Percentiles rank a stretch among this genome's conserved stretches.
phyloP scores from a whole-genome alignment of 2,113 vertebrate genomes.

The Hyla sarda region DNA sequence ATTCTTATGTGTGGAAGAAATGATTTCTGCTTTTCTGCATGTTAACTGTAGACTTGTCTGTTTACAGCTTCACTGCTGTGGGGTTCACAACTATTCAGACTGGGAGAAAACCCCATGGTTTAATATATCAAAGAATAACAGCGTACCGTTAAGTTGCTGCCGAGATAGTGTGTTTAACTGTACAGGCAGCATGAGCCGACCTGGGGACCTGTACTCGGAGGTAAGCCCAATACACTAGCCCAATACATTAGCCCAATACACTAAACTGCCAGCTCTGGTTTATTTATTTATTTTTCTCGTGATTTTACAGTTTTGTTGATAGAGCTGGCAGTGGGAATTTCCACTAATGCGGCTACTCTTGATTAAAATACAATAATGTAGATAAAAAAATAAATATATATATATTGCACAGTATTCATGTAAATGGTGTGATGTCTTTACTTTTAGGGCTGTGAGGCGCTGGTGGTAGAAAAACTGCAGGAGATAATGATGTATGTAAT shows the following conservation, averaged over 20 bases:
- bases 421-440: constrained; percentile 4
- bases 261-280: too few relatives aligned
- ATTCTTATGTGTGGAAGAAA: neutral
- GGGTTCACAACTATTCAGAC: constrained; percentile 94
- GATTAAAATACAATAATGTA: too few relatives aligned
- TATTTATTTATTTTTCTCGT: neutral
- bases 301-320: neutral
- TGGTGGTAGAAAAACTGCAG: constrained; percentile 95
- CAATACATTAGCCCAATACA: neutral
- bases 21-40: neutral
- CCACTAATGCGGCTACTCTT: too few relatives aligned
- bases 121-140: constrained; percentile 92
- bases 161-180: constrained; percentile 85
- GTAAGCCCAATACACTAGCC: constrained; percentile 63
- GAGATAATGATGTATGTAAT: constrained; percentile 99
- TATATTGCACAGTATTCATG: neutral
- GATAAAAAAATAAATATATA: too few relatives aligned
- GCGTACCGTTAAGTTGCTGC: constrained; percentile 95
- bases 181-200: constrained; percentile 84
- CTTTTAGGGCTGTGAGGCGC: constrained; percentile 90
- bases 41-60: neutral
- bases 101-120: constrained; percentile 95
- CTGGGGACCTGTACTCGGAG: constrained; percentile 91
- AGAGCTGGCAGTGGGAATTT: neutral
- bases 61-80: constrained; percentile 89